phyloP scores from a whole-genome alignment of 2,888 invertebrate genomes.

The Drosophila yooni region DNA sequence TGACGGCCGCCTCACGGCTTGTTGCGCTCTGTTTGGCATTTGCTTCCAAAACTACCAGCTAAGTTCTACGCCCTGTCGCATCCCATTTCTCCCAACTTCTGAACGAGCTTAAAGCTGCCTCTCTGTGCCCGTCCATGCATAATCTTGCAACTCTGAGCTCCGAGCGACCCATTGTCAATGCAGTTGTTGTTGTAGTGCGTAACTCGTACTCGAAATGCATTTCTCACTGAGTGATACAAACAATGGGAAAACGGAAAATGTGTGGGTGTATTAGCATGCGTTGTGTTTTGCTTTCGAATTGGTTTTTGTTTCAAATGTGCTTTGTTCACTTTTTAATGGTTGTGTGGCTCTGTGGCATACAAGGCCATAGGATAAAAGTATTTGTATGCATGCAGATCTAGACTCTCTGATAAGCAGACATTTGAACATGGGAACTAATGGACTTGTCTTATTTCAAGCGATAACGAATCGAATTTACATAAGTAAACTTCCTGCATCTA shows the following conservation, averaged over 20 bases:
- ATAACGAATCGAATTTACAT: constrained; percentile 41
- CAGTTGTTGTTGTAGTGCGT: constrained; percentile 40
- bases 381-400: constrained; percentile 31
- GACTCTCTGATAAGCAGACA: constrained; percentile 25
- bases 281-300: constrained; percentile 9
- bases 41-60: constrained; percentile 21
- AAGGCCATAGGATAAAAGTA: constrained; percentile 36
- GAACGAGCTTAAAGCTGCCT: neutral
- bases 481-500: constrained; percentile 16
- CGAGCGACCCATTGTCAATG: constrained; percentile 50
- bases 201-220: constrained; percentile 48
- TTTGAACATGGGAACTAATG: constrained; percentile 21
- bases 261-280: constrained; percentile 47
- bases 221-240: constrained; percentile 31
- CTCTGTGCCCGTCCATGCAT: constrained; percentile 72
- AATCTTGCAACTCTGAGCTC: constrained; percentile 55
- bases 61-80: neutral
- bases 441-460: constrained; percentile 21
- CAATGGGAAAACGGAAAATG: constrained; percentile 47
- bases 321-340: constrained; percentile 37
- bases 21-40: constrained; percentile 69
- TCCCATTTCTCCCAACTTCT: neutral
- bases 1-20: constrained; percentile 27
- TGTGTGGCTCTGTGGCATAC: constrained; percentile 6
- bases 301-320: constrained; percentile 30